phyloP scores from a whole-genome alignment of 2,113 vertebrate species.

The Anguilla rostrata region DNA sequence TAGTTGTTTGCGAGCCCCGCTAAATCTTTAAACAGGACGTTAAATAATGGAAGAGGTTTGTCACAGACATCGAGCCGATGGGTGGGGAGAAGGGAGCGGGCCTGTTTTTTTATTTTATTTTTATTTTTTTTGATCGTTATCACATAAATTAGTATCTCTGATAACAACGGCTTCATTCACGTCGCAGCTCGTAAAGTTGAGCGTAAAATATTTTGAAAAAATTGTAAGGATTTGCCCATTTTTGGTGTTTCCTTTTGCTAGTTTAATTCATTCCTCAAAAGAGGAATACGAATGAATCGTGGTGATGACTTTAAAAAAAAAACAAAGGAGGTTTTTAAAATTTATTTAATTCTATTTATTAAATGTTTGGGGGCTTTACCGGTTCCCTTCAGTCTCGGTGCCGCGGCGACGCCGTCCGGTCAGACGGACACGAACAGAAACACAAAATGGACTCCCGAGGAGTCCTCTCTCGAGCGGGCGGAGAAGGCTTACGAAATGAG shows the following conservation, averaged over 20 bases:
- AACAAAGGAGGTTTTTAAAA: not conserved
- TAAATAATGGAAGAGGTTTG: slow-evolving; percentile 73
- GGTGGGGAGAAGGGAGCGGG: slow-evolving; percentile 49
- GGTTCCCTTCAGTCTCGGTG: not conserved
- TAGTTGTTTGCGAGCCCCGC: slow-evolving; percentile 67
- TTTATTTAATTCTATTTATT: not conserved
- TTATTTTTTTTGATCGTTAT: slow-evolving; percentile 58
- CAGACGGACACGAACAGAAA: not conserved
- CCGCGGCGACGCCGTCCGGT: too few relatives aligned
- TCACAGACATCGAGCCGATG: slow-evolving; percentile 53
- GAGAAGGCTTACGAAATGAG: not conserved
- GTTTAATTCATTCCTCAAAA: not conserved
- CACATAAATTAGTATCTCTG: slow-evolving; percentile 68
- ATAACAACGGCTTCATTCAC: slow-evolving; percentile 70
- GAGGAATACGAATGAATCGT: slow-evolving; percentile 8
- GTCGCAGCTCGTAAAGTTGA: slow-evolving; percentile 63
- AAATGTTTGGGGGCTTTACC: not conserved
- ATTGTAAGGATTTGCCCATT: not conserved
- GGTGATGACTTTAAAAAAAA: not conserved
- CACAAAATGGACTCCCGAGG: not conserved
- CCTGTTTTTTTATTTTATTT: slow-evolving; percentile 50
- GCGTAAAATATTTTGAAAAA: slow-evolving; percentile 35
- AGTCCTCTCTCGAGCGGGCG: not conserved
- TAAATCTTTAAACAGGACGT: slow-evolving; percentile 79
- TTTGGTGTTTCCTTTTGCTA: not conserved